Conservation (phyloP, 2,113 vertebrate species). For the Oxygymnocypris stewartii region DNA sequence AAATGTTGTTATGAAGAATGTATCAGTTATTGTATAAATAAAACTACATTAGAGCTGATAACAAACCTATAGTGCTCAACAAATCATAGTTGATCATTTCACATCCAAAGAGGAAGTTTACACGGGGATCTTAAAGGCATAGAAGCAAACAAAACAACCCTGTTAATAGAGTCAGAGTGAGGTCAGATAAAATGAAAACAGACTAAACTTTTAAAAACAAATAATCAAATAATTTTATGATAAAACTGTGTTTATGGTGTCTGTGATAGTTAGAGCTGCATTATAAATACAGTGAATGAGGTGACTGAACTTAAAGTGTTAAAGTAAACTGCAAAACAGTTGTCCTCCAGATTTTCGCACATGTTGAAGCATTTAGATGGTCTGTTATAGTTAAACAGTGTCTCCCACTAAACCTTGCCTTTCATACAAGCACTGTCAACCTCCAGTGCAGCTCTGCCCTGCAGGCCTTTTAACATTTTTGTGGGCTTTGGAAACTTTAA, state of each 20-base stretch:
- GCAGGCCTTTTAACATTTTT: slow-evolving; percentile 48
- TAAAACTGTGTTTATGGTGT: neutral
- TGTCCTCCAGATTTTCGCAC: neutral
- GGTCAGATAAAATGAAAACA: neutral
- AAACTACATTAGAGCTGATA: neutral
- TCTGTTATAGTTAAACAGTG: slow-evolving; percentile 21
- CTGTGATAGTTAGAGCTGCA: neutral
- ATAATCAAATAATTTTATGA: neutral
- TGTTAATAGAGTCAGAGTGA: neutral
- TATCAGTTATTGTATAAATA: neutral
- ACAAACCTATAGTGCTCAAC: neutral
- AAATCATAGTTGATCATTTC: neutral
- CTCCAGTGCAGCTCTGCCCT: slow-evolving; percentile 1
- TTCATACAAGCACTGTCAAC: slow-evolving; percentile 15
- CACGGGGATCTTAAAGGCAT: neutral
- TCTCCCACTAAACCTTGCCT: slow-evolving; percentile 25
- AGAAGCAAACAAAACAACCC: neutral
- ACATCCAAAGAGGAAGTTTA: neutral
- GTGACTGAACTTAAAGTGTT: neutral
- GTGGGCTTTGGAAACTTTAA: slow-evolving; percentile 43
- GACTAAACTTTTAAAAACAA: neutral
- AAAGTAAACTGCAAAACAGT: slow-evolving; percentile 3
- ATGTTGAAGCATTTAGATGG: slow-evolving; percentile 38
- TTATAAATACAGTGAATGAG: neutral
- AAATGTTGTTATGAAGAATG: neutral